These are phyloP conservation scores for Buteo buteo DNA, from an alignment of 2,113 vertebrate genomes.

Conservation along the genomic window DNA sequence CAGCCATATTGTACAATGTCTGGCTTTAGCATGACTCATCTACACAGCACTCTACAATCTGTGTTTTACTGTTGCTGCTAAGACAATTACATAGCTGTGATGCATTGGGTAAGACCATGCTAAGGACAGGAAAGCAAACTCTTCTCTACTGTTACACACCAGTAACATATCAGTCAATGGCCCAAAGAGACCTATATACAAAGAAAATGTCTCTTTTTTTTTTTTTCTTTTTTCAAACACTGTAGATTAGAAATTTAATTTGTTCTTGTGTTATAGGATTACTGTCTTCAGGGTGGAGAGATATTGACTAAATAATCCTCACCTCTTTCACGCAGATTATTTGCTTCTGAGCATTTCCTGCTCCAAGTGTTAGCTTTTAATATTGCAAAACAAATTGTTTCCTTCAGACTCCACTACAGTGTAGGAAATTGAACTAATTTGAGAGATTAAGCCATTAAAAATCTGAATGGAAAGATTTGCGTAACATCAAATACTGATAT, in stretches of 20 bases:
- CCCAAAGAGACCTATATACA: neutral
- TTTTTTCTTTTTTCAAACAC: neutral
- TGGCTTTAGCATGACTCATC: neutral
- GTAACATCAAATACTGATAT: neutral
- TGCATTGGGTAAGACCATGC: neutral
- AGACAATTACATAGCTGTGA: neutral
- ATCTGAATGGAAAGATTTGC: neutral
- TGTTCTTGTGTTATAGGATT: accelerated
- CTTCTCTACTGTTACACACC: neutral
- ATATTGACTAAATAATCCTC: neutral
- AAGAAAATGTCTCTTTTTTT: neutral
- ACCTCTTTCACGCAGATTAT: neutral
- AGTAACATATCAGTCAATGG: neutral
- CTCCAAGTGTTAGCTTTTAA: neutral
- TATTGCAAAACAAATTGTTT: neutral
- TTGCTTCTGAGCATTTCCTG: neutral
- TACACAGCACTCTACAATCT: neutral
- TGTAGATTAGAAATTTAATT: neutral
- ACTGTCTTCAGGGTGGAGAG: neutral
- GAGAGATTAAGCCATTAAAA: neutral
- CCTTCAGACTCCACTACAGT: neutral
- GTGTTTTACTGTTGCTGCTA: neutral
- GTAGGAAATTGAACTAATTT: neutral
- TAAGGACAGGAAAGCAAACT: neutral
- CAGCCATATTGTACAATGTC: neutral